Conservation (phyloP, 2,797 vertebrate species). For the Uromys caudimaculatus region DNA sequence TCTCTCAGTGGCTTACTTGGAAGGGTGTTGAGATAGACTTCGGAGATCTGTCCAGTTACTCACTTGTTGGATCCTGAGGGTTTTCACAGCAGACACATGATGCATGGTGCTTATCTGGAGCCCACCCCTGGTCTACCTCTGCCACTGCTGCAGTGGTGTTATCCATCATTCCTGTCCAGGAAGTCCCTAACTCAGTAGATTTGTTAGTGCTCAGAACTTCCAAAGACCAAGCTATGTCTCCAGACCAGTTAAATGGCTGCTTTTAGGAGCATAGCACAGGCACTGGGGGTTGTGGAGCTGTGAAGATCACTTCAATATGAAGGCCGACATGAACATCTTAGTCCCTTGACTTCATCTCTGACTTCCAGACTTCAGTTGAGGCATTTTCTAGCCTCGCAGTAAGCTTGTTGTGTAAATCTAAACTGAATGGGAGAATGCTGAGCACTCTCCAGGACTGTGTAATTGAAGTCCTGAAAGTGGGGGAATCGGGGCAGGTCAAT, state of each 20-base stretch:
- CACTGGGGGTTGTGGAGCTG: neutral
- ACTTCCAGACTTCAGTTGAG: neutral
- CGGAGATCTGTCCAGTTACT: neutral
- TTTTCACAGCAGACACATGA: neutral
- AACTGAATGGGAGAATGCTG: neutral
- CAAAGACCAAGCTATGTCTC: neutral
- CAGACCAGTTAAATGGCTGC: neutral
- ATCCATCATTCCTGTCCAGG: neutral
- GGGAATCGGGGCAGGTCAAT: neutral
- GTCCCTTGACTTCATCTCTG: neutral
- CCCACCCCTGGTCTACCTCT: neutral
- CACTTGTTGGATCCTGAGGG: neutral
- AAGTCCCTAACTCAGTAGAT: neutral
- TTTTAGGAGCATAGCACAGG: neutral
- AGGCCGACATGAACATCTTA: neutral
- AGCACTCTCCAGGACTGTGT: too few species aligned
- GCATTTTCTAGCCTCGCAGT: too few species aligned
- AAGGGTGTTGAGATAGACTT: neutral
- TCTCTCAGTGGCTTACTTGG: neutral
- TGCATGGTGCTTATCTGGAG: neutral
- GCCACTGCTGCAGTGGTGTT: too few species aligned
- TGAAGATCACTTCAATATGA: neutral
- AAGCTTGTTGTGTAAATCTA: neutral
- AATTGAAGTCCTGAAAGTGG: too few species aligned
- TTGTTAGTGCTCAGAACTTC: neutral